Conservation (phyloP, 30 jellyfish, hydroid and myxozoan species). For the Nemopilema nomurai region DNA sequence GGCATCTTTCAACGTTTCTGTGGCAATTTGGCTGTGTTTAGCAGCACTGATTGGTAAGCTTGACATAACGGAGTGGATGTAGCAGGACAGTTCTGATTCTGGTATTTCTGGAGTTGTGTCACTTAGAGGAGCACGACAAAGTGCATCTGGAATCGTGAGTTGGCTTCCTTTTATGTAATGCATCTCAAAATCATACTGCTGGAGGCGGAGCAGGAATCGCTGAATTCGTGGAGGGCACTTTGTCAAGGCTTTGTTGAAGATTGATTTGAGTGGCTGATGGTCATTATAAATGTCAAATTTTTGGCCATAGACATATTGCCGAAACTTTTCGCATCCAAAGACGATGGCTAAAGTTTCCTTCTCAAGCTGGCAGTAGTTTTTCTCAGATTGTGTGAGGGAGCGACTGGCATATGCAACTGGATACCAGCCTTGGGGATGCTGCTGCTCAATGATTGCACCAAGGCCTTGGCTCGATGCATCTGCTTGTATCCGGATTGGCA, state of each 20-base stretch:
- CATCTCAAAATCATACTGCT: conserved; percentile 34
- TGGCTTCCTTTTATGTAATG: conserved; percentile 32
- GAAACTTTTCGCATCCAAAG: conserved; percentile 13
- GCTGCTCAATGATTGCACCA: conserved; percentile 71
- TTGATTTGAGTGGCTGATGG: conserved; percentile 54
- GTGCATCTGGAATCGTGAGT: conserved; percentile 47
- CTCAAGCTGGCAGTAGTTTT: conserved; percentile 63
- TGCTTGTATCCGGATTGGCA: conserved; percentile 32
- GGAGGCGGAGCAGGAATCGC: conserved; percentile 40
- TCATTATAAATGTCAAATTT: conserved; percentile 12
- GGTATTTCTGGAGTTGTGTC: conserved; percentile 45
- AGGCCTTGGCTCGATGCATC: conserved; percentile 59
- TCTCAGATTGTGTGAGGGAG: conserved; percentile 62
- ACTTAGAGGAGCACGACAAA: conserved; percentile 53
- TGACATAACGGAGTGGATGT: conserved; percentile 20
- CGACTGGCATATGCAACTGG: conserved; percentile 85
- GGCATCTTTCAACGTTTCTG: conserved; percentile 24
- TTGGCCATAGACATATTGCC: background rate
- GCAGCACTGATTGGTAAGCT: conserved; percentile 43
- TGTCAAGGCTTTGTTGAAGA: conserved; percentile 32
- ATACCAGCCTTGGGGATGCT: conserved; percentile 52
- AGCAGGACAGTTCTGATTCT: conserved; percentile 25
- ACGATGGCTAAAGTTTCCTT: conserved; percentile 43
- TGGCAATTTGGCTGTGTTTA: conserved; percentile 11
- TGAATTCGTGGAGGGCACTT: conserved; percentile 36